Evolutionary conservation across 2,888 invertebrate genomes (phyloP), one percentile per base, ranked within the genome.

Genomic region (Andrena haemorrhoa): DNA sequence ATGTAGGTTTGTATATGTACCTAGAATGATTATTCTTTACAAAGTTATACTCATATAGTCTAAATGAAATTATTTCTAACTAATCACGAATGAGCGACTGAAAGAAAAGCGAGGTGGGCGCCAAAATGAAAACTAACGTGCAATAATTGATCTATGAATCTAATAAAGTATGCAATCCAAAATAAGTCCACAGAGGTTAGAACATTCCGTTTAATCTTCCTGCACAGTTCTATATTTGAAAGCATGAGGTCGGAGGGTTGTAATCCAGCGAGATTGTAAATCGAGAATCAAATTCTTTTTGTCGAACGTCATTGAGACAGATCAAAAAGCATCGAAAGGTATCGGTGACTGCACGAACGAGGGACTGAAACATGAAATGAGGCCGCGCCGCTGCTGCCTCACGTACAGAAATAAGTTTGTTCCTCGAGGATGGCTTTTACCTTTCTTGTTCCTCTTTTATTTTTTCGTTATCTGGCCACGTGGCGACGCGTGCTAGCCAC

Each of bases 381-480:
- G 73, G 72, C 68, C 78, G 6, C 12, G 73, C 23, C 56, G 12
- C n/a, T 31, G 49, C 41, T 35, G 49, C n/a, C 31, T 31, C 73
- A n/a, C 41, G 53, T 56, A 26, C 53, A 75, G 51, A 68, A 69
- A 68, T 72, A 51, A 80, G 80, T 72, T 79, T 61, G 66, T 61
- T 61, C 41, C 76, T 75, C 75, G 73, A 66, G 79, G 66, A 80
- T 84, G 79, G 84, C 84, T 85, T 81, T 83, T 85, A 86, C 73
- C 82, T 80, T 80, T 82, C 76, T 60, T 64, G 66, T 47, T 68
- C 53, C 47, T 41, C 26, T 56, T 69, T 75, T 61, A 70, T 82
- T 74, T 76, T 84, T 84, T 88, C 83, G 88, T 88, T 91, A 90
- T 88, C 89, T 90, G 90, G 88, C 87, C 91, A 89, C 91, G 91